Base-by-base conservation (phyloP, 2,888 invertebrate genomes). In the Cryptosula pallasiana region DNA sequence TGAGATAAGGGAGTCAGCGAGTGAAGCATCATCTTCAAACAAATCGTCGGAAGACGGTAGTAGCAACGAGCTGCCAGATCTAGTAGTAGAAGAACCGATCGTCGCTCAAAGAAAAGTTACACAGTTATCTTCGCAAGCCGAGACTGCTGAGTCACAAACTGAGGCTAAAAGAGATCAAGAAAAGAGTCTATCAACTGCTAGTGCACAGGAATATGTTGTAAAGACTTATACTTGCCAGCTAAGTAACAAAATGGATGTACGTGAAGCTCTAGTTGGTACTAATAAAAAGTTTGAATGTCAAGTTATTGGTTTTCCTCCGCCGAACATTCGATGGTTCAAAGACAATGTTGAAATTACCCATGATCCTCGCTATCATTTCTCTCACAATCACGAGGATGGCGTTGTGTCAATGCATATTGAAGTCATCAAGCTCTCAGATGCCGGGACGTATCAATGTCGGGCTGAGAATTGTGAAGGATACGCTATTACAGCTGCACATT, bases 381-480 rank as follows among this genome's bases (percentile, higher is more conserved):
- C 70, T 3, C 70, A 70, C 45, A 54, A 36, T 27, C 45, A 63
- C 35, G 72, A 75, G 27, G 80, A 80, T 23, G 84, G 83, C 13
- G 75, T 78, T 63, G 78, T 83, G 58, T 80, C 81, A 20, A 78
- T 83, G 75, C 75, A 80, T 69, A 79, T 84, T 57, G 77, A 79
- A 54, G 77, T 81, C 69, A 79, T 83, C 27, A 75, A 77, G 13
- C 75, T 76, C 29, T 75, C 76, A 25, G 84, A 84, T 74, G 81
- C 82, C 73, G 84, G 83, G 54, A 76, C 79, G 55, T 84, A 84
- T 75, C 77, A 77, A 73, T 84, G 84, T 72, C 74, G 79, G 58
- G 84, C 84, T 1, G 81, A 82, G 72, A 84, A 84, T 76, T 79
- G 81, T 13, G 82, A 83, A 74, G 84, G 84, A 34, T 78, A 78